Evolutionary conservation across 2,113 vertebrate genomes (phyloP), one percentile per base, ranked within the genome.

Genomic region (Amazona vittata): DNA sequence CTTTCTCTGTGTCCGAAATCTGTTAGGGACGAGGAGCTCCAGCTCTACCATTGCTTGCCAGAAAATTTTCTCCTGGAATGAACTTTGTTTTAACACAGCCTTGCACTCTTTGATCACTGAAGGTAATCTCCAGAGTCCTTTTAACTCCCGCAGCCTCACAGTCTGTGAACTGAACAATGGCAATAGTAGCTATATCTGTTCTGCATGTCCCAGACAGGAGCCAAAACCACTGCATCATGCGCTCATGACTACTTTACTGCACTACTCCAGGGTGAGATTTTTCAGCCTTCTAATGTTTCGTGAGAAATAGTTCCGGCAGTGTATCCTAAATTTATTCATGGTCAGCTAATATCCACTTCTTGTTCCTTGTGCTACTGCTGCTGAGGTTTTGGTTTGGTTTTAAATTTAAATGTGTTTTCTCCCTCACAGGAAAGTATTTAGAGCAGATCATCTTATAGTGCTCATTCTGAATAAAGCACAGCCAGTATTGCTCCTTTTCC

Each of bases 111-210:
- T 93, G 93, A 95, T 94, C 92, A 44, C 53, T 59, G 90, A 50
- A 86, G 79, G 87, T 17, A 15, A 93, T 87, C 95, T 94, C 82
- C 90, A 93, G 93, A 80, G 92, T 26, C 63, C 33, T 84, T 87
- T 78, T 22, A 75, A 44, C 44, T 39, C 7, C 46, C 0, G 7
- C 89, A 86, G 86, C 43, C 94, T 37, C 83, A 60, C 68, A 64
- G 80, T 4, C 77, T 41, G 83, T 26, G 47, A 89, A 55, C 83
- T 12, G 78, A 85, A 29, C 70, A 95, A 87, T 25, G 68, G 76
- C 44, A 44, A 15, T 7, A 33, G 79, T 1, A 76, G 65, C 63
- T 76, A 0, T 47, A 15, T 44, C 70, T 79, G 47, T 44, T 43
- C 78, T 35, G 70, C 37, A 12, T 9, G 31, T 60, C 39, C 2